phyloP scores from a whole-genome alignment of 2,888 invertebrate genomes.

The Ectemnius cavifrons region DNA sequence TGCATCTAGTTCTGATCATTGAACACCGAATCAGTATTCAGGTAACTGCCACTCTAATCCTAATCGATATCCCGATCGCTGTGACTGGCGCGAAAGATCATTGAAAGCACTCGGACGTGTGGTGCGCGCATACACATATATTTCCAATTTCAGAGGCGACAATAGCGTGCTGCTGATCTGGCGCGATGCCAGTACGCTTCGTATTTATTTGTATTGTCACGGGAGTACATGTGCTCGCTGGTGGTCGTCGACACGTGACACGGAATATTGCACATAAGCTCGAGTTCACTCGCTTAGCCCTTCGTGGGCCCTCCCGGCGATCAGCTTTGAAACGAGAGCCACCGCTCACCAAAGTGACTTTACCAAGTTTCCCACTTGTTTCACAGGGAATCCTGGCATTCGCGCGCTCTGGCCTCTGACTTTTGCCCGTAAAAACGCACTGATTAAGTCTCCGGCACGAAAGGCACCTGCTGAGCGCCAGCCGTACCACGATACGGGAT shows the following conservation, averaged over 20 bases:
- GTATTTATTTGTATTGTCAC: conserved; percentile 58
- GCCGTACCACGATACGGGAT: conserved; percentile 57
- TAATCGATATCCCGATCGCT: no score
- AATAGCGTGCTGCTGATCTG: conserved; percentile 40
- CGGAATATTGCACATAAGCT: conserved; percentile 39
- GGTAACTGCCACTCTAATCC: no score
- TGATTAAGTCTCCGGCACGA: conserved; percentile 26
- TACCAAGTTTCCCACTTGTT: background rate
- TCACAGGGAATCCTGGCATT: background rate
- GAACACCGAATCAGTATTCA: no score
- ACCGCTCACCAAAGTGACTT: background rate
- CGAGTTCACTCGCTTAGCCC: conserved; percentile 14
- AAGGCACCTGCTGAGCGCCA: conserved; percentile 52
- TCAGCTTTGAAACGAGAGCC: background rate
- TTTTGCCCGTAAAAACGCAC: conserved; percentile 19
- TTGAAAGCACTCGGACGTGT: background rate
- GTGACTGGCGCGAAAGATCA: background rate
- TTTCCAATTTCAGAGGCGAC: conserved; percentile 50
- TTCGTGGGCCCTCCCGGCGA: conserved; percentile 1
- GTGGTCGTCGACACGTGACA: conserved; percentile 51
- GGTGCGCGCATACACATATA: conserved; percentile 17
- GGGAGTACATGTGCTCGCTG: conserved; percentile 44
- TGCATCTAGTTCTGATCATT: no score
- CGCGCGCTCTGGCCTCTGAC: background rate
- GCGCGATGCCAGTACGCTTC: conserved; percentile 47